A percentile compares a stretch with the other conserved stretches of the same genome.
phyloP scores from a whole-genome alignment of 2,888 invertebrate genomes.

The Bibio marci region DNA sequence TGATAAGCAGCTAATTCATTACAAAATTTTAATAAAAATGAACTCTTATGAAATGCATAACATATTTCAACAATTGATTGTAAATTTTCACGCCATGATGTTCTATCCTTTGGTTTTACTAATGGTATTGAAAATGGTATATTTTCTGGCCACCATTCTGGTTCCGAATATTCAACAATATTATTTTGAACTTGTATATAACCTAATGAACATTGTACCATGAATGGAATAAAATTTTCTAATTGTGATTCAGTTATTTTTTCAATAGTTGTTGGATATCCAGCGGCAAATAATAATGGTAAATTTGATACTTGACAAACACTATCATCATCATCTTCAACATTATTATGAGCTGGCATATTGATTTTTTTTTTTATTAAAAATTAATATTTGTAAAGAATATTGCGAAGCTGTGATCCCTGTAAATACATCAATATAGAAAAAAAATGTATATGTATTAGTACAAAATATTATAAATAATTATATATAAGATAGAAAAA shows the following conservation, averaged over 20 bases:
- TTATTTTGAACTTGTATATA: constrained; percentile 33
- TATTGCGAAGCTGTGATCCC: no score
- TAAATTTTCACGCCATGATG: constrained; percentile 42
- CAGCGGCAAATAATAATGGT: constrained; percentile 52
- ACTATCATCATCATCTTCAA: constrained; percentile 6
- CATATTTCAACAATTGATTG: constrained; percentile 49
- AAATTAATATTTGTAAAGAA: no score
- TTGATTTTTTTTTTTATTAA: no score
- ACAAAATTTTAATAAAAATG: constrained; percentile 51
- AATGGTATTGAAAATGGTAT: constrained; percentile 47
- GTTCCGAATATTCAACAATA: constrained; percentile 31
- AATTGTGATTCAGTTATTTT: constrained; percentile 43
- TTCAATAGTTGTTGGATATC: constrained; percentile 48
- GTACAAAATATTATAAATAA: no score
- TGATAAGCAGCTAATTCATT: constrained; percentile 48
- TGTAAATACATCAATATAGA: no score
- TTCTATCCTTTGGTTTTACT: constrained; percentile 34
- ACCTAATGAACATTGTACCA: constrained; percentile 58
- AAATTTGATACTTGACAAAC: constrained; percentile 51
- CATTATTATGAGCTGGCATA: no score
- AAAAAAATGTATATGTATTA: no score
- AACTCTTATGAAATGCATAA: constrained; percentile 53
- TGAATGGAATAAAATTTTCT: constrained; percentile 54
- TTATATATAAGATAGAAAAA: no score
- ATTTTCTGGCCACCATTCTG: constrained; percentile 55